phyloP scores from a whole-genome alignment of 2,888 invertebrate species.

The Polyommatus icarus region DNA sequence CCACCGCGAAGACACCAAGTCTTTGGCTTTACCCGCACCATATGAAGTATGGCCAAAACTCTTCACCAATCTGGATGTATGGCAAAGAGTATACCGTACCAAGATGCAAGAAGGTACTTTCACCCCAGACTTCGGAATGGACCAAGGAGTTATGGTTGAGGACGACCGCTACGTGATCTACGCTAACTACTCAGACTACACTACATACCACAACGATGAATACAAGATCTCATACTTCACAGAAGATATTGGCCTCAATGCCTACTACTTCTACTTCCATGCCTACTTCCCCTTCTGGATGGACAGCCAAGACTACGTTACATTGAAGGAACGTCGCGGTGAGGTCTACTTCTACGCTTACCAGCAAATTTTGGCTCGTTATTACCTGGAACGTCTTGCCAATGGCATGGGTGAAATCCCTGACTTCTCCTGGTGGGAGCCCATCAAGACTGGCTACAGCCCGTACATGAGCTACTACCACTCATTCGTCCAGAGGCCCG shows the following conservation, averaged over 20 bases:
- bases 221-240: constrained; percentile 84
- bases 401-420: constrained; percentile 83
- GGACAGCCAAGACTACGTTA: constrained; percentile 71
- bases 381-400: constrained; percentile 84
- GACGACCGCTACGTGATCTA: constrained; percentile 70
- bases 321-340: constrained; percentile 81
- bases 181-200: constrained; percentile 80
- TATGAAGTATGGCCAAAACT: constrained; percentile 84
- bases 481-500: constrained; percentile 49
- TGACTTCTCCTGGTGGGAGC: constrained; percentile 83
- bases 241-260: constrained; percentile 85
- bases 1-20: constrained; percentile 80
- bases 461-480: constrained; percentile 47
- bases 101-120: constrained; percentile 64
- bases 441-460: constrained; percentile 65
- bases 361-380: constrained; percentile 85
- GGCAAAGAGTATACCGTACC: constrained; percentile 65
- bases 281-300: constrained; percentile 83
- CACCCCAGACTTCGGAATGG: constrained; percentile 53
- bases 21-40: constrained; percentile 82
- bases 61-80: constrained; percentile 81
- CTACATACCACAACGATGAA: constrained; percentile 77
- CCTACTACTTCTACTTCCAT: constrained; percentile 84
- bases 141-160: constrained; percentile 67
- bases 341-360: constrained; percentile 84